phyloP scores from a whole-genome alignment of 1,140 invertebrate species.

The Drosophila bipectinata region DNA sequence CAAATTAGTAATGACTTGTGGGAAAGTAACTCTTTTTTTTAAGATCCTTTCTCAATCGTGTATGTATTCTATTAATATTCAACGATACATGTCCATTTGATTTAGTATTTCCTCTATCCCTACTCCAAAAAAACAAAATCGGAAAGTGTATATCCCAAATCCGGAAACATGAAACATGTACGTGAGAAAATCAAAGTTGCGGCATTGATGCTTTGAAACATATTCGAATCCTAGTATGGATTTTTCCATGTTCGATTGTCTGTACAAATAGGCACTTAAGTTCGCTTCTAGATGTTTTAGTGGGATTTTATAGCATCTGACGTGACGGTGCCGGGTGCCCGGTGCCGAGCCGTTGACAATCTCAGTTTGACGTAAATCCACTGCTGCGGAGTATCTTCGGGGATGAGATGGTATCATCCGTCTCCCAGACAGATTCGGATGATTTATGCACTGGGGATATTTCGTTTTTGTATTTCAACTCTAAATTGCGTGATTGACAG shows the following conservation, averaged over 20 bases:
- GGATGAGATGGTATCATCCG: slow-evolving; percentile 26
- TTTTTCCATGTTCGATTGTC: slow-evolving; percentile 35
- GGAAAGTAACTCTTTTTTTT: not conserved
- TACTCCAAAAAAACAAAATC: not conserved
- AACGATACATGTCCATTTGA: not conserved
- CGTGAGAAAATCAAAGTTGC: slow-evolving; percentile 75
- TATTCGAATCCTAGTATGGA: slow-evolving; percentile 29
- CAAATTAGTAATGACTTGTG: slow-evolving; percentile 40
- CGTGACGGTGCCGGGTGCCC: slow-evolving; percentile 27
- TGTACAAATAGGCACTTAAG: slow-evolving; percentile 72
- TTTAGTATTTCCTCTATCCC: slow-evolving; percentile 9
- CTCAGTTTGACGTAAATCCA: slow-evolving; percentile 68
- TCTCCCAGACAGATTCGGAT: slow-evolving; percentile 52
- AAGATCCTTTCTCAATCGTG: not conserved
- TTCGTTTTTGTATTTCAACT: slow-evolving; percentile 47
- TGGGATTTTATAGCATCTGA: slow-evolving; percentile 74
- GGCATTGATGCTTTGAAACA: slow-evolving; percentile 39
- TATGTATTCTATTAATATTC: too few relatives aligned
- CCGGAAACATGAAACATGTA: slow-evolving; percentile 82
- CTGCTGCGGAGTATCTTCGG: slow-evolving; percentile 49
- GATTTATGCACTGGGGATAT: slow-evolving; percentile 72
- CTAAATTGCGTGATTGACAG: slow-evolving; percentile 80
- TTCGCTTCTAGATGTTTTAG: slow-evolving; percentile 61
- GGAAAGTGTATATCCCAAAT: slow-evolving; percentile 3
- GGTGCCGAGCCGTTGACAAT: slow-evolving; percentile 67